Evolutionary conservation across 2,797 vertebrate species (phyloP).

Genomic region (Tragelaphus eurycerus): DNA sequence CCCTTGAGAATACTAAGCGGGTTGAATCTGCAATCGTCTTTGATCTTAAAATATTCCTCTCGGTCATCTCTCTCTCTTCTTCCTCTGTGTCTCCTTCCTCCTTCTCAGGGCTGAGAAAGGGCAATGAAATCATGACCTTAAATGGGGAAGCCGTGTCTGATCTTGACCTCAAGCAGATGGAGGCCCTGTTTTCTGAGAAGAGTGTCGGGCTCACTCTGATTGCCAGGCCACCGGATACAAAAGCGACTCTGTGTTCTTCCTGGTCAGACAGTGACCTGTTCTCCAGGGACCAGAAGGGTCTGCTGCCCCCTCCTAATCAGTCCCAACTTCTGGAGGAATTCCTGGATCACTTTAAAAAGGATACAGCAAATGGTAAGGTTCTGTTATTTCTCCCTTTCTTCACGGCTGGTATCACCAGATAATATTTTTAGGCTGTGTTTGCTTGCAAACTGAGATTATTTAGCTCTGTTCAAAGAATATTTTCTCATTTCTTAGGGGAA

Average conservation of each 20-base stretch:
- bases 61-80: background rate
- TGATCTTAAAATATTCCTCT: background rate
- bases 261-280: conserved; percentile 85
- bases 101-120: conserved; percentile 88
- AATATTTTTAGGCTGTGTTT: background rate
- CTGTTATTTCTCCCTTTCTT: background rate
- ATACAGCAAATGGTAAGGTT: conserved; percentile 89
- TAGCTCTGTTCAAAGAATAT: background rate
- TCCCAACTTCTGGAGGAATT: conserved; percentile 86
- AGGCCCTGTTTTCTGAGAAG: conserved; percentile 89
- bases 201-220: conserved; percentile 86
- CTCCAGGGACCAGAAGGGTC: conserved; percentile 76
- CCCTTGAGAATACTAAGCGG: background rate
- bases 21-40: background rate
- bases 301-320: conserved; percentile 77
- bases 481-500: background rate
- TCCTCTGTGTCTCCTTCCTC: background rate
- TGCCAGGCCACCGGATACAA: background rate
- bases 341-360: conserved; percentile 88
- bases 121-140: conserved; percentile 91
- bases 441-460: background rate
- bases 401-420: background rate
- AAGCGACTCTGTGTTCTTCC: conserved; percentile 76
- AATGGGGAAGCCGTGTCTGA: conserved; percentile 88
- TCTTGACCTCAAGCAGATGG: conserved; percentile 90